A percentile compares a stretch with the other conserved stretches of the same genome.
These are phyloP conservation scores for Epizoanthus ramosus DNA, from an alignment of 92 coral and sea anemone genomes.

Conservation along the genomic window DNA sequence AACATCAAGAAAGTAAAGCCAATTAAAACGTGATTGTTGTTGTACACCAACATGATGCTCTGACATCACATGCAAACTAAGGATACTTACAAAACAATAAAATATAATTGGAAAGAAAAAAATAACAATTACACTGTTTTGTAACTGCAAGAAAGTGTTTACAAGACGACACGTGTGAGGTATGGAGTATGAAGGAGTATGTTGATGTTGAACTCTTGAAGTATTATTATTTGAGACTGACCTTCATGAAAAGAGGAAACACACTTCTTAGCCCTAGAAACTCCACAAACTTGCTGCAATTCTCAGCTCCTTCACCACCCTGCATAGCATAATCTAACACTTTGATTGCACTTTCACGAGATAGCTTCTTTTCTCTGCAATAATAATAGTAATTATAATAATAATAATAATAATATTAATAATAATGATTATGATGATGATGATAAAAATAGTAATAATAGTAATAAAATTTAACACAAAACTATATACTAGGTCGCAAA, in stretches of 20 bases:
- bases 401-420: neutral
- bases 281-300: constrained; percentile 92
- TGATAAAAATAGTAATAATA: too few relatives aligned
- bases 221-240: neutral
- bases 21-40: neutral
- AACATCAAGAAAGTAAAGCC: neutral
- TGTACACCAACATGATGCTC: too few relatives aligned
- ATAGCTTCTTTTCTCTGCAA: constrained; percentile 88
- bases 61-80: too few relatives aligned
- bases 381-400: neutral
- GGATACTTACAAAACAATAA: neutral
- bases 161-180: too few relatives aligned
- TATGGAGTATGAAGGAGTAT: too few relatives aligned
- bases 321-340: constrained; percentile 97
- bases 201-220: too few relatives aligned
- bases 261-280: constrained; percentile 92
- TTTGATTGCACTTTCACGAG: constrained; percentile 92
- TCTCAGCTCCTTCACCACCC: constrained; percentile 91
- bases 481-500: too few relatives aligned
- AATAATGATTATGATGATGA: too few relatives aligned
- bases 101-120: too few relatives aligned
- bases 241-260: constrained; percentile 97
- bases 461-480: too few relatives aligned
- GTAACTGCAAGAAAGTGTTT: too few relatives aligned
- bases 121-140: too few relatives aligned